Evolutionary conservation across 2,888 invertebrate species (phyloP), one percentile per base, ranked within the genome.

Genomic region (Diachrysia chrysitis): DNA sequence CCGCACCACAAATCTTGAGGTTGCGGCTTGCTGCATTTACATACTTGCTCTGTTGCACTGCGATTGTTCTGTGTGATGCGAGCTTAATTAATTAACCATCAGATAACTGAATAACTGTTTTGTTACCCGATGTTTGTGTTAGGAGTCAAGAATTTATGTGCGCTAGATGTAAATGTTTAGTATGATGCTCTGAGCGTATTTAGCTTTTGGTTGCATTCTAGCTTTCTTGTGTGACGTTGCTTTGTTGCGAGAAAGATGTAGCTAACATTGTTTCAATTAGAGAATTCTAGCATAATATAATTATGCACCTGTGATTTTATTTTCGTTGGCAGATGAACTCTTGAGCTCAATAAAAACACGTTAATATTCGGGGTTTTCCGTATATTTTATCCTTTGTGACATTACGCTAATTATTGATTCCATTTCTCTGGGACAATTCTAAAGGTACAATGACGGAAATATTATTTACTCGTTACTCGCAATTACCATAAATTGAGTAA

Each of bases 1-100:
- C 85, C 85, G 83, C 81, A 76, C 86, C 86, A 85, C 91, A 90
- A 90, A 90, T 91, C 91, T 90, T 88, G 79, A 84, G 87, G 83
- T 83, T 80, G 85, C 76, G 85, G 88, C 83, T 87, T 74, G 54
- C 73, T 79, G 68, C 70, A 81, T 82, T 79, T 76, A 73, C 82
- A 79, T 79, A 81, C 66, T 81, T 68, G 78, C 73, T 46, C 32
- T 35, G 54, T 48, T 75, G 75, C 74, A 73, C 78, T 68, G 53
- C 65, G 58, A 73, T 73, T 73, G 75, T 66, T 69, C 69, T 32
- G 35, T 66, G 74, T 63, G 78, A 78, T 76, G 58, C 48, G 73
- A 62, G 78, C 25, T 73, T 73, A 62, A 64, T 77, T 75, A 73
- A 73, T 78, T 68, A 77, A 77, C 73, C 68, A 75, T 78, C 73